phyloP scores from a whole-genome alignment of 2,888 invertebrate genomes.

The Helobdella robusta region DNA sequence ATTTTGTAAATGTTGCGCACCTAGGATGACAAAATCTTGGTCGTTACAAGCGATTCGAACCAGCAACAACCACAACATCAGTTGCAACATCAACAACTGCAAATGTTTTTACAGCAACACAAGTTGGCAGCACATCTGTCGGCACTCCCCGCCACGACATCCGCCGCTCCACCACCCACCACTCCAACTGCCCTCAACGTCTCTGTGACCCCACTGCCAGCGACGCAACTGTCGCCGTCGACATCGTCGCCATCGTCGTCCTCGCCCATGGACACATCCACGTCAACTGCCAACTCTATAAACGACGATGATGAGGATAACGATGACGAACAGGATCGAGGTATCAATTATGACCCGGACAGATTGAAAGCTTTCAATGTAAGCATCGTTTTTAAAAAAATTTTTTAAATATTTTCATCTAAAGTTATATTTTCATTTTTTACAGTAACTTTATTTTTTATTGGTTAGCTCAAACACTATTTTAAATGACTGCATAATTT shows the following conservation, averaged over 20 bases:
- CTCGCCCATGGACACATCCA: background rate
- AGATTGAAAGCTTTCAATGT: constrained; percentile 90
- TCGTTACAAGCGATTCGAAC: too few relatives aligned
- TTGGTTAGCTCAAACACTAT: too few relatives aligned
- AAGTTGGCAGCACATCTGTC: background rate
- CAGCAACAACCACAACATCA: too few relatives aligned
- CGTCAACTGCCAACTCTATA: background rate
- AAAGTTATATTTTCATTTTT: too few relatives aligned
- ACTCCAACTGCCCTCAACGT: background rate
- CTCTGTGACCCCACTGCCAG: background rate
- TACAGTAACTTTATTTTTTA: too few relatives aligned
- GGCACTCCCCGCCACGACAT: background rate
- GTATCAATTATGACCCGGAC: constrained; percentile 64
- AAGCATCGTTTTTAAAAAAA: too few relatives aligned
- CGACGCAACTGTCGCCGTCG: background rate
- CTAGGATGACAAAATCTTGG: too few relatives aligned
- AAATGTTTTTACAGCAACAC: too few relatives aligned
- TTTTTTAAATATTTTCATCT: too few relatives aligned
- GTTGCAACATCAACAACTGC: too few relatives aligned
- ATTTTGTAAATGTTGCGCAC: background rate
- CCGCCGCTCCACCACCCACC: constrained; percentile 7
- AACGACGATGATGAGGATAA: constrained; percentile 73
- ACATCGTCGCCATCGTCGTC: background rate
- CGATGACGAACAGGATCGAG: constrained; percentile 61
- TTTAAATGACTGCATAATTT: too few relatives aligned